These are phyloP conservation scores for Phyllotis vaccarum DNA, from an alignment of 2,797 vertebrate genomes.

Conservation along the genomic window DNA sequence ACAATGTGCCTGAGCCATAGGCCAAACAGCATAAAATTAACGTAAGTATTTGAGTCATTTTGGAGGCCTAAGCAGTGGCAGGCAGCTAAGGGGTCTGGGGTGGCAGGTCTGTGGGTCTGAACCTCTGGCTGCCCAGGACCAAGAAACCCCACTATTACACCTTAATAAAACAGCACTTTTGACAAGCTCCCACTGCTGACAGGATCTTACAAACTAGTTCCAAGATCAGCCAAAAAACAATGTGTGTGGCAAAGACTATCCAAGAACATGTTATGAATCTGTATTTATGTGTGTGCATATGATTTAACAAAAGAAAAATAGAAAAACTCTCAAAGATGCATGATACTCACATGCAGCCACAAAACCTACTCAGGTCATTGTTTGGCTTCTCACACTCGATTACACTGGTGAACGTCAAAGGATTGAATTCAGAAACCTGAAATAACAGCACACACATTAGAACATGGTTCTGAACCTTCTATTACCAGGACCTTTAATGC, in stretches of 20 bases:
- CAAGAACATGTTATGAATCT: neutral
- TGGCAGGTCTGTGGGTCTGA: no score
- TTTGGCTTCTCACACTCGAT: slow-evolving; percentile 99
- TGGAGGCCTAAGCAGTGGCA: no score
- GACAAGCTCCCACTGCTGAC: neutral
- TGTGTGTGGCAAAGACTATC: neutral
- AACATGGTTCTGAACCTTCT: neutral
- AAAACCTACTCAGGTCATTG: slow-evolving; percentile 97
- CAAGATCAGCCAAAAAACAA: neutral
- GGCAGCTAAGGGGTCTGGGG: no score
- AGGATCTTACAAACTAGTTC: neutral
- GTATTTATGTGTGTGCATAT: no score
- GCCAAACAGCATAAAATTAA: no score
- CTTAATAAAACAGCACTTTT: no score
- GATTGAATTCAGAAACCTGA: slow-evolving; percentile 97
- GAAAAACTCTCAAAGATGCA: neutral
- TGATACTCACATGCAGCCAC: slow-evolving; percentile 97
- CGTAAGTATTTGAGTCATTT: no score
- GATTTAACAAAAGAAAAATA: neutral
- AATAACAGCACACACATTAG: slow-evolving; percentile 80
- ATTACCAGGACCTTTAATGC: neutral
- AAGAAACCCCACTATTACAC: no score
- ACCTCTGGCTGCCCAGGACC: no score
- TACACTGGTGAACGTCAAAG: slow-evolving; percentile 94
- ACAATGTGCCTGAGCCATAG: no score